Evolutionary conservation across 2,113 vertebrate species (phyloP).

Genomic region (Anguilla rostrata): DNA sequence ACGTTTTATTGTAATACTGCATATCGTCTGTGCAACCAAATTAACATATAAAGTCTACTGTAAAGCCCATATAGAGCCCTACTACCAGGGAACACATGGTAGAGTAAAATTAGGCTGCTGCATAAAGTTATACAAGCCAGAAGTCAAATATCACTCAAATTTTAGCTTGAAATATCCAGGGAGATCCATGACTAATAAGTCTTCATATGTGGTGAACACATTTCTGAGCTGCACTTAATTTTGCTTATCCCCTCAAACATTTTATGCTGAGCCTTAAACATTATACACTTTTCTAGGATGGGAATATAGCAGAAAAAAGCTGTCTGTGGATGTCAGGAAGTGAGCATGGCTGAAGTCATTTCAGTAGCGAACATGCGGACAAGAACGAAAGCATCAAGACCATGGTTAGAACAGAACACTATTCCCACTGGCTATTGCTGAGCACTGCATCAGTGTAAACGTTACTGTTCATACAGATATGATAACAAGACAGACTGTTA

Average conservation of each 20-base stretch:
- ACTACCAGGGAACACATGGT: not conserved
- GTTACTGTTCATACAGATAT: no score
- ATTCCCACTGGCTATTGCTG: no score
- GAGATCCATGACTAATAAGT: conserved; percentile 50
- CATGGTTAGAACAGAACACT: no score
- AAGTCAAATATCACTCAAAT: conserved; percentile 37
- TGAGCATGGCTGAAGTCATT: not conserved
- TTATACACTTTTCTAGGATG: conserved; percentile 40
- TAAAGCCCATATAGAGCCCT: not conserved
- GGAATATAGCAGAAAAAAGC: conserved; percentile 38
- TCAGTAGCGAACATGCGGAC: not conserved
- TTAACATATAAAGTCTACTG: conserved; percentile 10
- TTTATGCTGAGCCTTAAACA: conserved; percentile 46
- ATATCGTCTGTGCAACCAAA: not conserved
- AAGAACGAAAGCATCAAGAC: no score
- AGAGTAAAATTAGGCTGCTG: conserved; percentile 37
- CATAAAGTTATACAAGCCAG: conserved; percentile 34
- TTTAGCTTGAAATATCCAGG: conserved; percentile 44
- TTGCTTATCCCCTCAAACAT: conserved; percentile 26
- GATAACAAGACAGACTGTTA: no score
- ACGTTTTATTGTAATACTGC: not conserved
- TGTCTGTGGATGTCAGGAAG: conserved; percentile 41
- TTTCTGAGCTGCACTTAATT: conserved; percentile 37
- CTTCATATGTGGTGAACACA: conserved; percentile 38
- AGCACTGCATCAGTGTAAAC: no score